Evolutionary conservation across 2,797 vertebrate genomes (phyloP).

Genomic region (Anabas testudineus): DNA sequence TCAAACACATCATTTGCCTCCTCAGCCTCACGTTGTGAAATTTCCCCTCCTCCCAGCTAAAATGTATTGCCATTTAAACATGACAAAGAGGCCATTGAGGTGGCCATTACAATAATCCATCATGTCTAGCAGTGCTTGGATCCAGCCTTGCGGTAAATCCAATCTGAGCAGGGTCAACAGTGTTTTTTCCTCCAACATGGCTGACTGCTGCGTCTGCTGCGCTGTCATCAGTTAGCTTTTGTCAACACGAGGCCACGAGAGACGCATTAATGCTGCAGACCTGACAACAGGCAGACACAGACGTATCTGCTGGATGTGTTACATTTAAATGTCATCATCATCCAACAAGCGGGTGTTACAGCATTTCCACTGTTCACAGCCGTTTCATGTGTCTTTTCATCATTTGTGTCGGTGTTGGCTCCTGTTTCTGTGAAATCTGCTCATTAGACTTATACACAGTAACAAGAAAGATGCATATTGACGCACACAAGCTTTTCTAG

Average conservation of each 20-base stretch:
- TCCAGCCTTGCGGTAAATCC: constrained; percentile 93
- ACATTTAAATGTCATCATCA: constrained; percentile 24
- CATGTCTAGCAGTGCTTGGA: constrained; percentile 92
- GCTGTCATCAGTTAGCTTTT: constrained; percentile 94
- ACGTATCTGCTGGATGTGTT: constrained; percentile 11
- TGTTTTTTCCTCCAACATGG: constrained; percentile 61
- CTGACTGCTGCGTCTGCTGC: constrained; percentile 84
- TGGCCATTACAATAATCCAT: constrained; percentile 98
- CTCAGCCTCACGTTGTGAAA: constrained; percentile 83
- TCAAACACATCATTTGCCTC: constrained; percentile 86
- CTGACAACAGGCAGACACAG: constrained; percentile 75
- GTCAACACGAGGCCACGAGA: constrained; percentile 92
- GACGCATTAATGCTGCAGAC: constrained; percentile 86
- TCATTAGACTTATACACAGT: no score
- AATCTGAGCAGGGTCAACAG: constrained; percentile 96
- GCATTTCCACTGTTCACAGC: background rate
- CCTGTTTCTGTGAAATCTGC: no score
- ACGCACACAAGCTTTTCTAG: no score
- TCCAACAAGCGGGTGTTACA: background rate
- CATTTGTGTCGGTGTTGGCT: no score
- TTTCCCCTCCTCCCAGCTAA: constrained; percentile 82
- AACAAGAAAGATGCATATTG: no score
- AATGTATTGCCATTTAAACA: constrained; percentile 99
- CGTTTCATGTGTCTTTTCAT: no score
- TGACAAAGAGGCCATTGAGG: constrained; percentile 93